phyloP scores from a whole-genome alignment of 2,797 vertebrate genomes.

The Centropyge bicolor region DNA sequence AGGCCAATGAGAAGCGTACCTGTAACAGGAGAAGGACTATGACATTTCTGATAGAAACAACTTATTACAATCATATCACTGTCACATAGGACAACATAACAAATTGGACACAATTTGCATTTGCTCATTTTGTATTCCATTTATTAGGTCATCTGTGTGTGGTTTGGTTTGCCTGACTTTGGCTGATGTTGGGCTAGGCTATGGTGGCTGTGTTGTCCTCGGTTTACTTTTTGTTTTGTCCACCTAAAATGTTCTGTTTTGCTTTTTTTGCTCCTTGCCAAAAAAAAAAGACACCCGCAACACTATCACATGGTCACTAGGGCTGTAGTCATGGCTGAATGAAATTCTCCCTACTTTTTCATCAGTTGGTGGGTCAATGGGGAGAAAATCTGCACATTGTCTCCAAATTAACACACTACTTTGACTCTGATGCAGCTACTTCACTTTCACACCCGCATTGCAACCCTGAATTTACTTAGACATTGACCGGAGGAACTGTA shows the following conservation, averaged over 20 bases:
- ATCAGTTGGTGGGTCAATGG: too few relatives aligned
- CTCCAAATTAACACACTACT: too few relatives aligned
- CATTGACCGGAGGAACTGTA: too few relatives aligned
- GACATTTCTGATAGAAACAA: background rate
- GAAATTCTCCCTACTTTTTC: too few relatives aligned
- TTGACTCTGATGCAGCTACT: too few relatives aligned
- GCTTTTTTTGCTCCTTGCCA: background rate
- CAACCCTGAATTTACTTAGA: too few relatives aligned
- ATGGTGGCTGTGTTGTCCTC: background rate
- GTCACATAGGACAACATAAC: background rate
- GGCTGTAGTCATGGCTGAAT: too few relatives aligned
- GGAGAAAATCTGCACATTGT: too few relatives aligned
- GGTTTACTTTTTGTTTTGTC: background rate
- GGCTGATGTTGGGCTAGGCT: background rate
- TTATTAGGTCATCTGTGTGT: background rate
- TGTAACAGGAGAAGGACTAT: background rate
- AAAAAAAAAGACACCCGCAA: background rate
- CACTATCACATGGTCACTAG: background rate
- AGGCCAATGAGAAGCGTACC: background rate
- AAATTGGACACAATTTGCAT: background rate
- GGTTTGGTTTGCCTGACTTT: background rate
- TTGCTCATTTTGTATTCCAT: background rate
- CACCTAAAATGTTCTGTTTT: background rate
- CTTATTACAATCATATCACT: background rate
- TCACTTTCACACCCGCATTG: too few relatives aligned